Conservation (phyloP, 2,888 invertebrate species). For the Cyclophora punctaria region DNA sequence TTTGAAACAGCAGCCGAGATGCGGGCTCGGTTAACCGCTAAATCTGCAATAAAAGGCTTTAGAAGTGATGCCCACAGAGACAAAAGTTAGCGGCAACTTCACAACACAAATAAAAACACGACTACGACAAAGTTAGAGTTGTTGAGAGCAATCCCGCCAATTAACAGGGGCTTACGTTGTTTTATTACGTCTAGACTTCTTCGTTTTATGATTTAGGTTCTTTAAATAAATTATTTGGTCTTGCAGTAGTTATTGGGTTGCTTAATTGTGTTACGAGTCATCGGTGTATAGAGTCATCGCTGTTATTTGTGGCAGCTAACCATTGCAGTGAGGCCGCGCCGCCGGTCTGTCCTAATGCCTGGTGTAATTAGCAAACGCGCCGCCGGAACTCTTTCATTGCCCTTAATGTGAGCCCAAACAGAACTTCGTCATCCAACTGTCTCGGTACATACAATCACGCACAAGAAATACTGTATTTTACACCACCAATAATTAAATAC, state of each 20-base stretch:
- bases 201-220: no score
- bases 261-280: no score
- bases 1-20: constrained; percentile 9
- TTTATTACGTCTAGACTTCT: not conserved
- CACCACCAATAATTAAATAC: no score
- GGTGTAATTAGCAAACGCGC: constrained; percentile 51
- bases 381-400: constrained; percentile 52
- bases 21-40: constrained; percentile 14
- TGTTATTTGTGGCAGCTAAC: constrained; percentile 28
- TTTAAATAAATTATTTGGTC: no score
- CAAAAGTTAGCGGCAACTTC: constrained; percentile 27
- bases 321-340: constrained; percentile 31
- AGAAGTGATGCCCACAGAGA: constrained; percentile 14
- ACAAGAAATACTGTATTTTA: no score
- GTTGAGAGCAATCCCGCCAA: constrained; percentile 32
- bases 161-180: constrained; percentile 21
- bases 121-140: constrained; percentile 29
- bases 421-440: constrained; percentile 19
- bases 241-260: no score
- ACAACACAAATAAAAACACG: constrained; percentile 34
- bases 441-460: no score
- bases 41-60: constrained; percentile 11
- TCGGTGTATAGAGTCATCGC: no score
- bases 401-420: constrained; percentile 37
- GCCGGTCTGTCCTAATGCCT: constrained; percentile 34